Base-by-base conservation (phyloP, 2,888 invertebrate species). In the Microdon myrmicae region DNA sequence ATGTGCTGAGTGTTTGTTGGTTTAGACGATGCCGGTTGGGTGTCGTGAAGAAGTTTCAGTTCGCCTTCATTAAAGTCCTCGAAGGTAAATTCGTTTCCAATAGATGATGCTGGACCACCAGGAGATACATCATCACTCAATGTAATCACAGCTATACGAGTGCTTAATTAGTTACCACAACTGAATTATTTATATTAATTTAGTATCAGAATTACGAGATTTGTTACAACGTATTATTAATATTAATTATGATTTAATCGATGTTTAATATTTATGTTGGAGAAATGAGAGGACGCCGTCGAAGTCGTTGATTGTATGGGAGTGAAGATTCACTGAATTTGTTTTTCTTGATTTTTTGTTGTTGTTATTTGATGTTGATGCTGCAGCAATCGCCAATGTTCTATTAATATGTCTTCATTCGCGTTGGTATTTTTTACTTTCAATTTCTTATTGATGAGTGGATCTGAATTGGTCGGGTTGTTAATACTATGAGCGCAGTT, bases 41-140 rank as follows among this genome's bases (percentile, higher is more conserved):
- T 45, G 14, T 55, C 71, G 16, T 74, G 71, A 8, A 78, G 78
- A 17, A 79, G 70, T 53, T 75, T 75, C 19, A 80, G 56, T 53
- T 80, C 79, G 19, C 80, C 79, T 68, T 79, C 79, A 60, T 80
- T 78, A 28, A 79, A 80, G 55, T 80, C 80, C 4, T 79, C 80
- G 67, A 93, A 93, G 23, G 90, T 90, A 53, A 92, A 84, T 71
- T 87, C 88, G 73, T 85, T 84, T 79, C 88, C 85, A 68, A 83
- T 83, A 68, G 82, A 82, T 69, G 81, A 79, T 47, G 77, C 75
- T 45, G 69, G 67, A 47, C 67, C 55, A 58, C 68, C 67, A 41
- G 68, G 67, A 38, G 70, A 67, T 19, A 72, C 71, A 71, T 78
- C 75, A 72, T 87, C 86, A 76, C 88, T 85, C 68, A 90, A 81